Evolutionary conservation across 1,140 invertebrate species (phyloP).

Genomic region (Philotrypesis tridentata): DNA sequence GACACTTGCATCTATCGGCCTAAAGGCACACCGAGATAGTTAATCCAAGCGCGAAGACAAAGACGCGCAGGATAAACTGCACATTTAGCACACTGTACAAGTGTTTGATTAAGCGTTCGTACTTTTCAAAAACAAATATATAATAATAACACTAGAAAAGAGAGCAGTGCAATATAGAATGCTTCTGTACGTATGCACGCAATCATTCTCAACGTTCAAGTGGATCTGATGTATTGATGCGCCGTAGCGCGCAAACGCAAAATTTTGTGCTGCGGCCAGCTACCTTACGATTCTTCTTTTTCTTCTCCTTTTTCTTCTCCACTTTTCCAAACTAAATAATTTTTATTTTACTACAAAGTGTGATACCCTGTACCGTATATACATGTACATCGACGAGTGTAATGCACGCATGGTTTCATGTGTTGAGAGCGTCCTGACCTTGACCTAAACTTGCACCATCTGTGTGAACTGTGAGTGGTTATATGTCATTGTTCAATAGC

Average conservation of each 20-base stretch:
- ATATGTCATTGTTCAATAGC: not conserved
- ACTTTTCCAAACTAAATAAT: too few relatives aligned
- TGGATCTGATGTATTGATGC: not conserved
- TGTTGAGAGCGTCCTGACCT: conserved; percentile 22
- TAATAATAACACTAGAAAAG: not conserved
- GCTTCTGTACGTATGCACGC: too few relatives aligned
- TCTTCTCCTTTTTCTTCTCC: not conserved
- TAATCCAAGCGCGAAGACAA: too few relatives aligned
- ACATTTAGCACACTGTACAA: too few relatives aligned
- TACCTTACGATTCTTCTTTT: not conserved
- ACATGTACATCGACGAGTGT: too few relatives aligned
- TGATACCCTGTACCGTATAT: not conserved
- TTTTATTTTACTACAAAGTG: too few relatives aligned
- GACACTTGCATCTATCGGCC: too few relatives aligned
- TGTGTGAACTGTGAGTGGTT: not conserved
- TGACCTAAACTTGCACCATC: conserved; percentile 7
- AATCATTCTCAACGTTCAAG: not conserved
- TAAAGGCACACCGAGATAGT: too few relatives aligned
- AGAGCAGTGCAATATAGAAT: too few relatives aligned
- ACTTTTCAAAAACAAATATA: not conserved
- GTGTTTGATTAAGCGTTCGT: too few relatives aligned
- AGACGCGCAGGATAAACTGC: too few relatives aligned
- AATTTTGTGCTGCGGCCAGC: not conserved
- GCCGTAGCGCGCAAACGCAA: too few relatives aligned
- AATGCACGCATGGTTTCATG: not conserved